Conservation (phyloP, 2,113 vertebrate species). For the Equus przewalskii region DNA sequence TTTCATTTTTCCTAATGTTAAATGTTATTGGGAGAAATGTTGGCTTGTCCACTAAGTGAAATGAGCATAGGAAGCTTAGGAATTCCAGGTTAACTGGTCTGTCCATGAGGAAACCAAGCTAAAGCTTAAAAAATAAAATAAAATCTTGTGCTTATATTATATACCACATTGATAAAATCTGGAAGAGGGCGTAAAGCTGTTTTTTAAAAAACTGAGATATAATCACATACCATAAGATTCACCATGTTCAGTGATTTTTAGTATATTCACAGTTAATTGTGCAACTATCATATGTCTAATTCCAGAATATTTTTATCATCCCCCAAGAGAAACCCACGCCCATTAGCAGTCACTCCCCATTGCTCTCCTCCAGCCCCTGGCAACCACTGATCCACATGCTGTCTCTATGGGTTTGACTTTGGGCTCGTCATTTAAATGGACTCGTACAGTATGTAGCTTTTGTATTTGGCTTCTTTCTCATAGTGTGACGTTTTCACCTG, state of each 20-base stretch:
- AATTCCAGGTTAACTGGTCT: not conserved
- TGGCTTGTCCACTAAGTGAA: not conserved
- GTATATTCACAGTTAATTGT: not conserved
- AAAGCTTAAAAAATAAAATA: not conserved
- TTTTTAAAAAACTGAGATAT: not conserved
- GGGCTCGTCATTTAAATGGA: not conserved
- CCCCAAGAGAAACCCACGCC: not conserved
- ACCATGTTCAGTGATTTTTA: not conserved
- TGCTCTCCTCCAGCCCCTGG: fast-evolving
- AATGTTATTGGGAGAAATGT: not conserved
- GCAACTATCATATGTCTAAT: not conserved
- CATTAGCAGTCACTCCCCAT: too few species aligned
- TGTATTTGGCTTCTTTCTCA: not conserved
- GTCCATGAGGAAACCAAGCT: not conserved
- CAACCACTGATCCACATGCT: not conserved
- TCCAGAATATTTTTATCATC: not conserved
- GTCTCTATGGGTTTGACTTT: not conserved
- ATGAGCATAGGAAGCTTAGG: not conserved
- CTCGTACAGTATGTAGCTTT: not conserved
- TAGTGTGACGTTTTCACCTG: not conserved
- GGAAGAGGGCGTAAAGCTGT: not conserved
- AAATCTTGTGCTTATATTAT: not conserved
- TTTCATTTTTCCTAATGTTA: not conserved
- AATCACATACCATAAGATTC: not conserved
- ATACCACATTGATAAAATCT: not conserved